Evolutionary conservation across 2,797 vertebrate genomes (phyloP).

Genomic region (Coregonus suidteri): DNA sequence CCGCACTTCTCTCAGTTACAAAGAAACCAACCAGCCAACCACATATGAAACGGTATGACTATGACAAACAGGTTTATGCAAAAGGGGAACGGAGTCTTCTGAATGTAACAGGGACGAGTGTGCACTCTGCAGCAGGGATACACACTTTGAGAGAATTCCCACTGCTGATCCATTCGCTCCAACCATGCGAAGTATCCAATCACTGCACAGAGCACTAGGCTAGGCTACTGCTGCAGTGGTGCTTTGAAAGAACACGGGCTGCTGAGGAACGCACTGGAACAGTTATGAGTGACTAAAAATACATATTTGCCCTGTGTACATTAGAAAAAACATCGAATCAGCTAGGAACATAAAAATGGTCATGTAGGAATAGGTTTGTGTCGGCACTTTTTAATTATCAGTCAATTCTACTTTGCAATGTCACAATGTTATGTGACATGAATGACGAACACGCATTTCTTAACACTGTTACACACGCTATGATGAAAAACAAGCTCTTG

Average conservation of each 20-base stretch:
- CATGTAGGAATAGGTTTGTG: background rate
- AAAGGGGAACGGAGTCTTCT: constrained; percentile 50
- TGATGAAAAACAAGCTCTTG: constrained; percentile 2
- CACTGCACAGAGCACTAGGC: constrained; percentile 17
- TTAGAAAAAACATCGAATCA: constrained; percentile 22
- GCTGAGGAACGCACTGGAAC: constrained; percentile 6
- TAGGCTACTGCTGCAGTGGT: constrained; percentile 54
- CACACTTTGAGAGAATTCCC: constrained; percentile 42
- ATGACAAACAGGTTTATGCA: constrained; percentile 4
- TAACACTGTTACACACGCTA: background rate
- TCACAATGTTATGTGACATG: background rate
- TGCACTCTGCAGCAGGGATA: background rate
- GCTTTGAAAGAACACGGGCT: constrained; percentile 27
- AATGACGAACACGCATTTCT: background rate
- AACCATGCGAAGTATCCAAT: constrained; percentile 38
- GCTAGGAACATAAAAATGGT: constrained; percentile 13
- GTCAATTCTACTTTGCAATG: background rate
- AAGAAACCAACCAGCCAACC: constrained; percentile 11
- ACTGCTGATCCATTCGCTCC: constrained; percentile 18
- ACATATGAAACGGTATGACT: constrained; percentile 45
- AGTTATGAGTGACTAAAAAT: constrained; percentile 12
- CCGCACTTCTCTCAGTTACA: constrained; percentile 45
- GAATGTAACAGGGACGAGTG: background rate
- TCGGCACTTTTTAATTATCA: background rate
- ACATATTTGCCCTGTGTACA: background rate